Evolutionary conservation across 2,888 invertebrate species (phyloP).

Genomic region (Xestobium rufovillosum): DNA sequence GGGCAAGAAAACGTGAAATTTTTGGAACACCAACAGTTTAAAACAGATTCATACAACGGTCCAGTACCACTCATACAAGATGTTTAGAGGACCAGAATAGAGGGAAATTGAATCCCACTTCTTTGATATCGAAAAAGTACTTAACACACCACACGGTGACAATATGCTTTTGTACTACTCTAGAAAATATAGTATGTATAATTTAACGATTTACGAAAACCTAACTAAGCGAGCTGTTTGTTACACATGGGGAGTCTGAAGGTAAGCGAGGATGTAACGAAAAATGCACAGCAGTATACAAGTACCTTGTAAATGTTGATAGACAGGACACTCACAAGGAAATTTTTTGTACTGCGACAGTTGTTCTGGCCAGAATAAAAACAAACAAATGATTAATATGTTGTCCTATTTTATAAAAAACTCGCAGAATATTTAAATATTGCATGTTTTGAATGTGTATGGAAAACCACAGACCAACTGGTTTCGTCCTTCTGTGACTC

Average conservation of each 20-base stretch:
- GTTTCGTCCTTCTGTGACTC: too few species aligned
- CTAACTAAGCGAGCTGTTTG: constrained; percentile 17
- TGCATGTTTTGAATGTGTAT: too few species aligned
- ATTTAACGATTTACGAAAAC: constrained; percentile 21
- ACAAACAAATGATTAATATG: constrained; percentile 22
- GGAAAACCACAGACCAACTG: too few species aligned
- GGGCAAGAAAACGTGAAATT: too few species aligned
- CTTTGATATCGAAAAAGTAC: constrained; percentile 18
- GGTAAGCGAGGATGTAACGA: constrained; percentile 24
- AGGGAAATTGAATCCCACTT: background rate
- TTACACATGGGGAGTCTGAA: constrained; percentile 23
- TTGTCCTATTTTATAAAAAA: constrained; percentile 20
- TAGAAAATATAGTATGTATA: constrained; percentile 19
- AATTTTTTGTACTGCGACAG: constrained; percentile 24
- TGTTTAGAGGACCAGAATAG: constrained; percentile 10
- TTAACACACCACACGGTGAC: constrained; percentile 27
- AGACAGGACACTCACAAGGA: constrained; percentile 13
- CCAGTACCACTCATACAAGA: too few species aligned
- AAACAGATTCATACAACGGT: too few species aligned
- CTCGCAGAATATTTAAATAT: too few species aligned
- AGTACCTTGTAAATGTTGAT: constrained; percentile 19
- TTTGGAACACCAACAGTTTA: too few species aligned
- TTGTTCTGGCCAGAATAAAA: constrained; percentile 30
- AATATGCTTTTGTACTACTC: constrained; percentile 24
- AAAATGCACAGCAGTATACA: constrained; percentile 18